These are phyloP conservation scores for Ochropleura plecta DNA, from an alignment of 2,888 invertebrate species.

Conservation along the genomic window DNA sequence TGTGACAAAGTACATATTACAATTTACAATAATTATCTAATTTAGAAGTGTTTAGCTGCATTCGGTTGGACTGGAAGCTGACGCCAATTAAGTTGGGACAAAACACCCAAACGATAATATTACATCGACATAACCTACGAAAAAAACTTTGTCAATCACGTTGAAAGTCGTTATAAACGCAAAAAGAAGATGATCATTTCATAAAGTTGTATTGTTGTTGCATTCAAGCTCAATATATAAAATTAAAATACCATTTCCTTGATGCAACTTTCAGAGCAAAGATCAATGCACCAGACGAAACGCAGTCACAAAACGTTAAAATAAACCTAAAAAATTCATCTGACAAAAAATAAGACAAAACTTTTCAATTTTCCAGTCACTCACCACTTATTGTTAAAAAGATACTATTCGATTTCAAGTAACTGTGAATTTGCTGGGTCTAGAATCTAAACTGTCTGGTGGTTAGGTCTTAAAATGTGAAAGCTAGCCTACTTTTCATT, in stretches of 20 bases:
- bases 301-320: slow-evolving; percentile 27
- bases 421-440: slow-evolving; percentile 47
- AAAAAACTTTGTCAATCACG: background rate
- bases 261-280: slow-evolving; percentile 24
- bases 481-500: slow-evolving; percentile 33
- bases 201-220: no score
- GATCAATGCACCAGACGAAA: slow-evolving; percentile 62
- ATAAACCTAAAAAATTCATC: background rate
- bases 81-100: no score
- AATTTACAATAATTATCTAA: no score
- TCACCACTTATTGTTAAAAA: slow-evolving; percentile 22
- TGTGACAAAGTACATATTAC: background rate
- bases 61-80: background rate
- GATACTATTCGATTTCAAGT: slow-evolving; percentile 35
- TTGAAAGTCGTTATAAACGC: background rate
- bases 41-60: no score
- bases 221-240: no score
- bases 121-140: background rate
- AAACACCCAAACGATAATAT: background rate
- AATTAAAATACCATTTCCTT: no score
- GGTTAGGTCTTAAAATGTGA: slow-evolving; percentile 41
- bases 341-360: slow-evolving; percentile 45
- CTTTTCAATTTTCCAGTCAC: slow-evolving; percentile 33
- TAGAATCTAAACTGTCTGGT: slow-evolving; percentile 5
- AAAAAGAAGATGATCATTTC: background rate